Evolutionary conservation across 2,797 vertebrate species (phyloP).

Genomic region (Onychomys torridus): DNA sequence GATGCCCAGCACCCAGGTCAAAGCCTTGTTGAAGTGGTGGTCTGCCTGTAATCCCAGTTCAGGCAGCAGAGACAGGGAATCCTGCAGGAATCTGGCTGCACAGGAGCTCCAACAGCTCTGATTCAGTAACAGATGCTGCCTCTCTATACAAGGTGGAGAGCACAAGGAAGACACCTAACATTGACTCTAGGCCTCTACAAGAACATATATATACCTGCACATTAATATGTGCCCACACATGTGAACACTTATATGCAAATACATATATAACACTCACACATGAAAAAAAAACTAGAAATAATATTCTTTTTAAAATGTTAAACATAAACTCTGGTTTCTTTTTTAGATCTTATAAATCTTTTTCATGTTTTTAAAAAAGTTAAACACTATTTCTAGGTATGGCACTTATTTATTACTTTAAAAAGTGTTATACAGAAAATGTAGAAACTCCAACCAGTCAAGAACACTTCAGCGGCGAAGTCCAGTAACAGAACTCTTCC

Average conservation of each 20-base stretch:
- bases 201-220: too few species aligned
- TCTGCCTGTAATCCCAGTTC: not conserved
- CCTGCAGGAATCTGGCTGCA: not conserved
- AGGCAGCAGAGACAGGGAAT: not conserved
- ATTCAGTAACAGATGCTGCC: not conserved
- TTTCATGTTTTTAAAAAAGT: not conserved
- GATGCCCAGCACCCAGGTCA: not conserved
- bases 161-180: not conserved
- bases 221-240: not conserved
- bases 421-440: not conserved
- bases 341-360: not conserved
- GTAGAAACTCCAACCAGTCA: not conserved
- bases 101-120: not conserved
- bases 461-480: not conserved
- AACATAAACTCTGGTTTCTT: not conserved
- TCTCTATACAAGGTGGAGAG: not conserved
- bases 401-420: not conserved
- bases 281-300: not conserved
- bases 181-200: not conserved
- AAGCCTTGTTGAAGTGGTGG: too few species aligned
- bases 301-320: not conserved
- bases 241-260: not conserved
- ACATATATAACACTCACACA: not conserved
- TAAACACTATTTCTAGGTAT: not conserved
- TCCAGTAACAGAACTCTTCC: not conserved